Conservation (phyloP, 2,113 vertebrate species). For the Podocnemis expansa region DNA sequence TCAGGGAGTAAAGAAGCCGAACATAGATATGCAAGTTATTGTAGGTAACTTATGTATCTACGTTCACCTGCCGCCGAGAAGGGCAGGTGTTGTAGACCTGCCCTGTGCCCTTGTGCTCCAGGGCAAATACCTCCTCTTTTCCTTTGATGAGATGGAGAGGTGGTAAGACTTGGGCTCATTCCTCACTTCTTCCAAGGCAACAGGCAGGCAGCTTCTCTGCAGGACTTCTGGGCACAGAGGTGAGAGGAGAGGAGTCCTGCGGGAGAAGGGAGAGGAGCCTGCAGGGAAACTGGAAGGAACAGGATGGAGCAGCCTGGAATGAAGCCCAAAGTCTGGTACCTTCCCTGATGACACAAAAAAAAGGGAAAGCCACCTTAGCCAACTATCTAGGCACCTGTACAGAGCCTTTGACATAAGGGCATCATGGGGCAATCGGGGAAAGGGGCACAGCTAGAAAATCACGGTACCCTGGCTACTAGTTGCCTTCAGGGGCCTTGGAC, state of each 20-base stretch:
- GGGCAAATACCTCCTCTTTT: background rate
- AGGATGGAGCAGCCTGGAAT: background rate
- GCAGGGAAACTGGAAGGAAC: background rate
- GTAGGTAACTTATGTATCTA: too few relatives aligned
- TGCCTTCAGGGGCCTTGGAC: background rate
- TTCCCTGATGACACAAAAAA: too few relatives aligned
- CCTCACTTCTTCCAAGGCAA: background rate
- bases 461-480: background rate
- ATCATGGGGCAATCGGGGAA: too few relatives aligned
- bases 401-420: background rate
- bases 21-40: too few relatives aligned
- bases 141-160: background rate
- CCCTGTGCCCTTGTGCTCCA: background rate
- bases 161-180: rapidly evolving
- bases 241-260: background rate
- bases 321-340: background rate
- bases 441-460: background rate
- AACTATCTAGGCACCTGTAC: background rate
- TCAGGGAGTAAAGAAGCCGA: too few relatives aligned
- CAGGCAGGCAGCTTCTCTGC: background rate
- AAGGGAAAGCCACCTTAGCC: too few relatives aligned
- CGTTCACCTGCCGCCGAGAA: too few relatives aligned
- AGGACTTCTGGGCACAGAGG: background rate
- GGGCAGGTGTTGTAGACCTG: too few relatives aligned
- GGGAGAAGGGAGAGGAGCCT: background rate